Base-by-base conservation (phyloP, 2,113 vertebrate genomes). In the Hippopotamus amphibius region DNA sequence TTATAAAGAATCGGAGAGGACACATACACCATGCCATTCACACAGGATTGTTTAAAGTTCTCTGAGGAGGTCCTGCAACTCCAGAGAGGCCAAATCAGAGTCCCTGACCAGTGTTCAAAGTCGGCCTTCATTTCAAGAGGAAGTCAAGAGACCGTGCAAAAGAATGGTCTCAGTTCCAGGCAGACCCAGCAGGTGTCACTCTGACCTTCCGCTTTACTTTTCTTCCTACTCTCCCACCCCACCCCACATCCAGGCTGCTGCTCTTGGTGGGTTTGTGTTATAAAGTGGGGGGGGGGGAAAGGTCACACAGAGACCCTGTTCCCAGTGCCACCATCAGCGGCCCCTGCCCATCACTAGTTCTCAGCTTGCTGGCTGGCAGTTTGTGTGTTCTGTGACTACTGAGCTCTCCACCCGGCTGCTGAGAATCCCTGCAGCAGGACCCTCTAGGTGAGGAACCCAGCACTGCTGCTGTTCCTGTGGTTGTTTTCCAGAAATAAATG, bases 51-150 rank as follows among this genome's bases (percentile, higher is more conserved):
- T 76, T 76, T 33, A 21, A 28, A 50, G 46, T 63, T 63, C 2
- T 82, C 65, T 84, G 61, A 83, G 74, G 63, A 24, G 11, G 5
- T 5, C 46, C 37, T 63, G 4, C 46, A 6, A 57, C 69, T 68
- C 81, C 17, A 37, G 17, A 53, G 65, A 46, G 69, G 37, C 59
- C 76, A 69, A 2, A 21, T 85, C 57, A 33, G 63, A 85, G 21
- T 28, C 57, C 26, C 69, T 6, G 22, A 17, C 57, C 24, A n/a
- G 74, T 2, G 3, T 37, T 88, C 11, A 48, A 22, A 43, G 74
- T 69, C 33, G 85, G 50, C 65, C 33, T 90, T 86, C 14, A 76
- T 92, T 80, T 95, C 61, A 84, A 71, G 57, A 89, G 77, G 30
- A 95, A 61, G 28, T 16, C 30, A 22, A 33, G 50, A 77, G 69